These are phyloP conservation scores for Trididemnum nubilum DNA, from an alignment of 23 tunicate genomes.

Conservation along the genomic window DNA sequence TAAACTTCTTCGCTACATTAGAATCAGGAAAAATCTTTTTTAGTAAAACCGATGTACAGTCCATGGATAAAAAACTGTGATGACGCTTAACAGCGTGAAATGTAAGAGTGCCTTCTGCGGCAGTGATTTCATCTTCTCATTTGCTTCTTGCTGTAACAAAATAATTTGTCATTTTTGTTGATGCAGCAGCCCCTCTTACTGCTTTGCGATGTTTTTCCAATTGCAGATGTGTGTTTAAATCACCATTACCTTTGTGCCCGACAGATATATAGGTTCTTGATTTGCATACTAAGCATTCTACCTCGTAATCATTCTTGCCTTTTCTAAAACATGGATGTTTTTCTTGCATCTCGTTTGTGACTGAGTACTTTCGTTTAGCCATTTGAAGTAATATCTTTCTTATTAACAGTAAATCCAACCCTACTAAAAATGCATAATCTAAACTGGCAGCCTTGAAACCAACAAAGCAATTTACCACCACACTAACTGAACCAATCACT, in stretches of 20 bases:
- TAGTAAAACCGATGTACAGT: conserved; percentile 31
- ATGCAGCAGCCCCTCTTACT: conserved; percentile 3
- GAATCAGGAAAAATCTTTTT: conserved; percentile 30
- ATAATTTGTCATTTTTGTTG: conserved; percentile 17
- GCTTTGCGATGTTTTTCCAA: conserved; percentile 6
- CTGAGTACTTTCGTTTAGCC: not conserved
- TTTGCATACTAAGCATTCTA: conserved; percentile 14
- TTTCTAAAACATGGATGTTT: conserved; percentile 3
- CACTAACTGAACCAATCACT: no score
- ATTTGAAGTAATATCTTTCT: no score
- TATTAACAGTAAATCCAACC: no score
- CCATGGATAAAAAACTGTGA: conserved; percentile 31
- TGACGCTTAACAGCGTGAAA: conserved; percentile 46
- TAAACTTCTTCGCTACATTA: conserved; percentile 16
- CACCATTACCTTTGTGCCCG: not conserved
- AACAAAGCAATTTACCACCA: no score
- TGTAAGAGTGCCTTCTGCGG: conserved; percentile 23
- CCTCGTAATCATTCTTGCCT: not conserved
- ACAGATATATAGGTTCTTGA: not conserved
- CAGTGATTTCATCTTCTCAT: conserved; percentile 30
- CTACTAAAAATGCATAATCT: no score
- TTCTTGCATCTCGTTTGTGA: not conserved
- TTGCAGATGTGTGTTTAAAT: not conserved
- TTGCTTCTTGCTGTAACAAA: conserved; percentile 4
- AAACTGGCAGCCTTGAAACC: no score